Conservation (phyloP, 2,113 vertebrate genomes). For the human region GRCh38 chr22:23384501-23385000, state of each 20-base stretch:
- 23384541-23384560: no score
- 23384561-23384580: no score
- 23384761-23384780: background rate
- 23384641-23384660: fast-evolving
- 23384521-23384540: background rate
- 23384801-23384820: fast-evolving
- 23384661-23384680: fast-evolving
- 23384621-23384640: no score
- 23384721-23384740: background rate
- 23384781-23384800: no score
- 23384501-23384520: background rate
- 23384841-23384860: background rate
- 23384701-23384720: background rate
- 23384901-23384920: background rate
- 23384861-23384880: background rate
- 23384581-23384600: no score
- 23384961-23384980: background rate
- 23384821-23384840: background rate
- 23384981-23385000: background rate
- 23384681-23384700: no score
- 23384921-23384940: background rate
- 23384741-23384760: background rate
- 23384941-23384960: no score
- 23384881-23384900: background rate
- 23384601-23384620: no score